phyloP scores from a whole-genome alignment of 23 tunicate genomes.

The Botrylloides violaceus region DNA sequence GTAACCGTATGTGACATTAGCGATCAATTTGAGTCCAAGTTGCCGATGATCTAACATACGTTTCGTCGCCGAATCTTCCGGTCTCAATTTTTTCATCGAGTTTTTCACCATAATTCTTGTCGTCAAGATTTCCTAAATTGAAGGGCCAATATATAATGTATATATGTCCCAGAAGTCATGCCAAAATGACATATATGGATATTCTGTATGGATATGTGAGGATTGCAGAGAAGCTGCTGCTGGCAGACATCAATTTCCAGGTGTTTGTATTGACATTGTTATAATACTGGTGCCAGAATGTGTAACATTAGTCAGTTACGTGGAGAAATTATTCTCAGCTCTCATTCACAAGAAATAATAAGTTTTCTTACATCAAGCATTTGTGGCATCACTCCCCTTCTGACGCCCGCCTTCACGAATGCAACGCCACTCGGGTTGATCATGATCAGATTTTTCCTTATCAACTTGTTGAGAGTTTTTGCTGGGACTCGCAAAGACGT shows the following conservation, averaged over 20 bases:
- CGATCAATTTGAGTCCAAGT: slow-evolving; percentile 73
- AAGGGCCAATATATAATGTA: too few species aligned
- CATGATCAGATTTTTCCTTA: slow-evolving; percentile 22
- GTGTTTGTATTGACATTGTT: too few species aligned
- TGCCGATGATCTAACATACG: slow-evolving; percentile 75
- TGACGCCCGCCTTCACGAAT: slow-evolving; percentile 50
- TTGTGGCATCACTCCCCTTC: slow-evolving; percentile 62
- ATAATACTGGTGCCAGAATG: too few species aligned
- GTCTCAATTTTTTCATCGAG: slow-evolving; percentile 58
- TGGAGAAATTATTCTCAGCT: too few species aligned
- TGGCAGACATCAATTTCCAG: too few species aligned
- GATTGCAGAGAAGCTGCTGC: too few species aligned
- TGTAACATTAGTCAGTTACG: too few species aligned
- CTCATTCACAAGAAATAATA: too few species aligned
- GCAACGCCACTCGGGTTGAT: slow-evolving; percentile 83
- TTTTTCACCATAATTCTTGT: slow-evolving; percentile 83
- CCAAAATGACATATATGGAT: too few species aligned
- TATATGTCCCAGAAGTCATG: too few species aligned
- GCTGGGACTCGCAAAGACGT: slow-evolving; percentile 31
- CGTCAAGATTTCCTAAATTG: slow-evolving; percentile 44
- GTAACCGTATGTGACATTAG: slow-evolving; percentile 89
- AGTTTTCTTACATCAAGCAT: slow-evolving; percentile 73
- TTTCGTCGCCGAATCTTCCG: slow-evolving; percentile 48
- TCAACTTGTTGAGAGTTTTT: slow-evolving; percentile 24
- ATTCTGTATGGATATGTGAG: too few species aligned